phyloP scores from a whole-genome alignment of 1,140 invertebrate species.

The Dendrolimus punctatus region DNA sequence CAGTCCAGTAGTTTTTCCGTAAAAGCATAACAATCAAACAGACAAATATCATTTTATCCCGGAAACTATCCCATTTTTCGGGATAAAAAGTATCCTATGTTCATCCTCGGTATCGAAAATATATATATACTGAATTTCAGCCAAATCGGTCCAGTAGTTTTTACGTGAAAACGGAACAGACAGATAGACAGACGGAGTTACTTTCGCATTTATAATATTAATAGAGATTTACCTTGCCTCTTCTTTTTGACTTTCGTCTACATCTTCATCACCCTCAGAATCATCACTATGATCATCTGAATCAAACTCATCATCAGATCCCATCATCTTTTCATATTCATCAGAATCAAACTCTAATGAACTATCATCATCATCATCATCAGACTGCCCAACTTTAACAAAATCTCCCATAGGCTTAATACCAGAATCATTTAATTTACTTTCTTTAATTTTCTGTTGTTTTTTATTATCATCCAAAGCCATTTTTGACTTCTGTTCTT shows the following conservation, averaged over 20 bases:
- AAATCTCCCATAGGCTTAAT: constrained; percentile 35
- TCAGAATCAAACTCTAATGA: constrained; percentile 49
- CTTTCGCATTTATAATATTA: too few species aligned
- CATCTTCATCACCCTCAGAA: constrained; percentile 17
- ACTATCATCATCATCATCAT: constrained; percentile 34
- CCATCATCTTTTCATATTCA: constrained; percentile 44
- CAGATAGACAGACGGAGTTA: too few species aligned
- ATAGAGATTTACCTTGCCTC: constrained; percentile 7
- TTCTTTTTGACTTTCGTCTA: constrained; percentile 12
- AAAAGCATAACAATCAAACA: too few species aligned
- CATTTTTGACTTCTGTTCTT: constrained; percentile 7
- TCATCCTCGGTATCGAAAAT: too few species aligned
- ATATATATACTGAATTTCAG: too few species aligned
- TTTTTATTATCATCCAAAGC: constrained; percentile 5
- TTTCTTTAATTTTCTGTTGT: constrained; percentile 19
- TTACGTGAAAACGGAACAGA: too few species aligned
- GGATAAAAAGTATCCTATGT: too few species aligned
- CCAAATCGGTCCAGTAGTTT: too few species aligned
- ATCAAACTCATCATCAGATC: constrained; percentile 21
- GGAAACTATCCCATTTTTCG: too few species aligned
- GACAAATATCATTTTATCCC: too few species aligned
- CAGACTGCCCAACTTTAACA: constrained; percentile 27
- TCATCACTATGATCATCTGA: constrained; percentile 7
- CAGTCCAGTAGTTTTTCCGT: too few species aligned
- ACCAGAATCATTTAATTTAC: constrained; percentile 27